Evolutionary conservation across 2,113 vertebrate genomes (phyloP).

Genomic region (Trinectes maculatus): DNA sequence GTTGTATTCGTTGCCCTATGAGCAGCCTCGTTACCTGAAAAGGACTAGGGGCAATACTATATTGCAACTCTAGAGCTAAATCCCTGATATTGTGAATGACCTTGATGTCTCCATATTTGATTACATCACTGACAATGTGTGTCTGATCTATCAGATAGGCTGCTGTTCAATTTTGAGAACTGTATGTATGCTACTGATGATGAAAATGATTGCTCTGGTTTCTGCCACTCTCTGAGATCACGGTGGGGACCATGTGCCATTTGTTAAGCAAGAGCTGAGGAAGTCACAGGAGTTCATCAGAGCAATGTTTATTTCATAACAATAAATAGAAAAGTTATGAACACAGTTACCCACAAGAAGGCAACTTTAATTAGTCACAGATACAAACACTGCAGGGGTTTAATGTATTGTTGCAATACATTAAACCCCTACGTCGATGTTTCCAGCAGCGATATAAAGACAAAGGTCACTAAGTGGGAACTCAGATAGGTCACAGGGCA

Average conservation of each 20-base stretch:
- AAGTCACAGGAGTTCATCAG: background rate
- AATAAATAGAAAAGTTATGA: background rate
- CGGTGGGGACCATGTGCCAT: no score
- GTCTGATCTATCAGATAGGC: conserved; percentile 25
- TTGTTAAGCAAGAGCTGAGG: no score
- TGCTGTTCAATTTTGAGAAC: background rate
- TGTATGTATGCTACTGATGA: background rate
- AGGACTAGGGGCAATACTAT: conserved; percentile 30
- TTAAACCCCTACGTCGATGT: no score
- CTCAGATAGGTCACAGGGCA: no score
- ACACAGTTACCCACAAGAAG: background rate
- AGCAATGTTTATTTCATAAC: background rate
- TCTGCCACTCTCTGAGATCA: no score
- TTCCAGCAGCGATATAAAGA: no score
- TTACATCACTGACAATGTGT: conserved; percentile 46
- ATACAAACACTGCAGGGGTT: no score
- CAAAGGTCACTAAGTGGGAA: no score
- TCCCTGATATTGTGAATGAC: conserved; percentile 30
- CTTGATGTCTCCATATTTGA: conserved; percentile 40
- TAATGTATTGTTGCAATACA: no score
- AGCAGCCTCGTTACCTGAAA: conserved; percentile 53
- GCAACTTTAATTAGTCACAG: background rate
- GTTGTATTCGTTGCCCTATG: conserved; percentile 25
- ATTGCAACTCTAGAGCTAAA: conserved; percentile 26
- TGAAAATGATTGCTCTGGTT: background rate